phyloP scores from a whole-genome alignment of 2,797 vertebrate species.

The Lithobates pipiens region DNA sequence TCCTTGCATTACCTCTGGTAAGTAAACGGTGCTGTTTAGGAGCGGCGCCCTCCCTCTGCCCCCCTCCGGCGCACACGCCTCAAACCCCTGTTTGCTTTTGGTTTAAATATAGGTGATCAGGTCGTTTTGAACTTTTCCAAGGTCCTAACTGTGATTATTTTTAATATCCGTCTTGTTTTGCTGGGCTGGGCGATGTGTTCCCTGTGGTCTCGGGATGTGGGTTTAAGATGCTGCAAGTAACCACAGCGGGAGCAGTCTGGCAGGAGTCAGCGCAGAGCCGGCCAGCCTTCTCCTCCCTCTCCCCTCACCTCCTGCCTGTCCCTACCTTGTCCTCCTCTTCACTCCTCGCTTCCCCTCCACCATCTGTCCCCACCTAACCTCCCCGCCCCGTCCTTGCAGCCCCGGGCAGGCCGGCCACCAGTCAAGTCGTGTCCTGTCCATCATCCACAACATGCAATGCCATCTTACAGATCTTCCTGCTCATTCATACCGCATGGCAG shows the following conservation, averaged over 20 bases:
- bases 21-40: slow-evolving; percentile 39
- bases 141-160: slow-evolving; percentile 59
- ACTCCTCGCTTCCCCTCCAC: slow-evolving; percentile 13
- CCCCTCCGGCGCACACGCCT: slow-evolving; percentile 37
- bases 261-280: not conserved
- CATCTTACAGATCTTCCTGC: too few relatives aligned
- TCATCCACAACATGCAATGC: not conserved
- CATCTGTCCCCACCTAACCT: slow-evolving; percentile 57
- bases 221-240: slow-evolving; percentile 53
- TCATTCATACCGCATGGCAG: too few relatives aligned
- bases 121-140: slow-evolving; percentile 60
- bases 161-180: slow-evolving; percentile 59
- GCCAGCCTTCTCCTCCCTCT: slow-evolving; percentile 33
- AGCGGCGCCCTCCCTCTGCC: slow-evolving; percentile 20
- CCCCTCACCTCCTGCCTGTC: slow-evolving; percentile 45
- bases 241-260: slow-evolving; percentile 56
- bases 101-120: slow-evolving; percentile 59
- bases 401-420: not conserved
- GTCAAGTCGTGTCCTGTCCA: not conserved
- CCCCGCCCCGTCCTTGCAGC: not conserved
- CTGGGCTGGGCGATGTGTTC: slow-evolving; percentile 57
- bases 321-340: slow-evolving; percentile 46
- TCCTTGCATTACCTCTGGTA: slow-evolving; percentile 3
- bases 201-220: slow-evolving; percentile 59
- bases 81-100: slow-evolving; percentile 57